These are phyloP conservation scores for Atrichornis clamosus DNA, from an alignment of 2,113 vertebrate species.

Conservation along the genomic window DNA sequence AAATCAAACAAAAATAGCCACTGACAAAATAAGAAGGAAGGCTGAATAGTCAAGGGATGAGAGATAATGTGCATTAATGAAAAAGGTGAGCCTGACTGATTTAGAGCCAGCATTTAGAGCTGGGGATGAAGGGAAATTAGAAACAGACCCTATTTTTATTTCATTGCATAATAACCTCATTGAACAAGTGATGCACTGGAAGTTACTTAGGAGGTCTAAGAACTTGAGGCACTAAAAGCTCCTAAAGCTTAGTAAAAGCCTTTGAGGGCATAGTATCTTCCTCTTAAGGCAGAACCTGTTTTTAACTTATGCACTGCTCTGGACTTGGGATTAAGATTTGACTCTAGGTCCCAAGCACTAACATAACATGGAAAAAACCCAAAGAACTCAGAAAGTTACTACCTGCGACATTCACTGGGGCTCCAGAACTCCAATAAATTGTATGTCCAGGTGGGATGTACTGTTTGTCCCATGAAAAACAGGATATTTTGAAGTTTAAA, in stretches of 20 bases:
- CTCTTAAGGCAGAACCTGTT: not conserved
- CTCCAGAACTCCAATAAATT: not conserved
- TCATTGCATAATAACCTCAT: not conserved
- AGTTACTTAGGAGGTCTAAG: not conserved
- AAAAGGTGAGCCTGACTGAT: not conserved
- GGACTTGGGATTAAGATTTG: not conserved
- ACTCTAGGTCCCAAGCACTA: not conserved
- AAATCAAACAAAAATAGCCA: not conserved
- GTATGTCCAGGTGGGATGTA: not conserved
- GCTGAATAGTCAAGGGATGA: not conserved
- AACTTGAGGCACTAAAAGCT: not conserved
- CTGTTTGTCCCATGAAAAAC: not conserved
- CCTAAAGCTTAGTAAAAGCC: not conserved
- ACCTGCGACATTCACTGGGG: not conserved
- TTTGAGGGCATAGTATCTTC: not conserved
- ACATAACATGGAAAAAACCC: not conserved
- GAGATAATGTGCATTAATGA: not conserved
- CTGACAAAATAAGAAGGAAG: not conserved
- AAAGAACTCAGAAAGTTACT: not conserved
- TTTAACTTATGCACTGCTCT: not conserved
- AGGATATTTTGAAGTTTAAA: not conserved
- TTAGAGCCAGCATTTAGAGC: not conserved
- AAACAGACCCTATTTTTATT: not conserved
- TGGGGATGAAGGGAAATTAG: not conserved
- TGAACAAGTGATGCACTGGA: not conserved